phyloP scores from a whole-genome alignment of 64 coral and sea anemone genomes.

The Montipora foliosa region DNA sequence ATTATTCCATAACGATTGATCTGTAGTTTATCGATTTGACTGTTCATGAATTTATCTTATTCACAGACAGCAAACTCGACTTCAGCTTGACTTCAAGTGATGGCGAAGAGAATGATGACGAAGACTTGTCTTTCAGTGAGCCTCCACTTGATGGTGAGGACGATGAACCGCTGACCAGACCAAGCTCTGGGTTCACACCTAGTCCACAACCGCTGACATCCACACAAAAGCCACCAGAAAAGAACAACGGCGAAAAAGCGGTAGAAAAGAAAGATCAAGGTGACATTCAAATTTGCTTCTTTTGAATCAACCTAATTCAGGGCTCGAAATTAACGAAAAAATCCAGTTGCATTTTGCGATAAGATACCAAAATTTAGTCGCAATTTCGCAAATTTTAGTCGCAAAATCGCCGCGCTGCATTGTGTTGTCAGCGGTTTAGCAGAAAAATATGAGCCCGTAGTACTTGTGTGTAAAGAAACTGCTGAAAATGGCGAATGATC shows the following conservation, averaged over 20 bases:
- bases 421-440: no score
- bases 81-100: conserved; percentile 30
- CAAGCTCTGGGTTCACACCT: conserved; percentile 19
- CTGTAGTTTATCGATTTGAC: background rate
- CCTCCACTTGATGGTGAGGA: conserved; percentile 57
- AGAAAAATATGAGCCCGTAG: no score
- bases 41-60: background rate
- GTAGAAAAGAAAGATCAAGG: background rate
- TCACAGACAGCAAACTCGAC: background rate
- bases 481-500: no score
- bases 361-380: no score
- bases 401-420: no score
- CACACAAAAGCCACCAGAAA: conserved; percentile 44
- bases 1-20: background rate
- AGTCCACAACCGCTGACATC: conserved; percentile 63
- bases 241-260: background rate
- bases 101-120: conserved; percentile 23
- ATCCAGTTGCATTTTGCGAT: no score
- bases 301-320: no score
- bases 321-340: no score
- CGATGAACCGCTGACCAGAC: conserved; percentile 36
- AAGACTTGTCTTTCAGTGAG: conserved; percentile 30
- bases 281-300: background rate
- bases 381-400: no score
- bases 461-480: no score